A percentile compares a stretch with the other conserved stretches of the same genome.
Conservation (phyloP, 2,113 vertebrate genomes). For the Prunella fulvescens region DNA sequence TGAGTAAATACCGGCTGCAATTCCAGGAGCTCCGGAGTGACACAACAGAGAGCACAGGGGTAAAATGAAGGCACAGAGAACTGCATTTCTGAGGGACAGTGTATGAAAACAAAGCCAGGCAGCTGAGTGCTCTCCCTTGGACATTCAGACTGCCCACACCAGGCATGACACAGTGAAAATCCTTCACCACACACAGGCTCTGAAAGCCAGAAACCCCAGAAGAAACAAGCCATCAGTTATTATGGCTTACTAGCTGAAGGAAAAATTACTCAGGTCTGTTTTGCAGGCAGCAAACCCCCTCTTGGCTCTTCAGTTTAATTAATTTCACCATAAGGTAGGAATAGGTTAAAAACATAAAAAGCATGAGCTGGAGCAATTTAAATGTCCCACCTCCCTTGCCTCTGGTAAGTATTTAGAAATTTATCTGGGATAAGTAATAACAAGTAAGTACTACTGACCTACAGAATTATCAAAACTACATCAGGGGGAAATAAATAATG, state of each 20-base stretch:
- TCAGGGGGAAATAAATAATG: background rate
- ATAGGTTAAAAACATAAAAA: background rate
- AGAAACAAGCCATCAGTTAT: background rate
- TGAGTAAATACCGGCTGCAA: background rate
- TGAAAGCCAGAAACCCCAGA: background rate
- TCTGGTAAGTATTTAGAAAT: background rate
- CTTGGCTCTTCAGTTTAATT: background rate
- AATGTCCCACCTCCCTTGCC: background rate
- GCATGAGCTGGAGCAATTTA: background rate
- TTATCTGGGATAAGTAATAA: too few relatives aligned
- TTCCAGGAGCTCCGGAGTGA: background rate
- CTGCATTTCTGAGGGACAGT: background rate
- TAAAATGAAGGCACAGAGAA: background rate
- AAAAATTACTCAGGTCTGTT: background rate
- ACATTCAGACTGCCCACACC: background rate
- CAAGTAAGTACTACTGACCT: background rate
- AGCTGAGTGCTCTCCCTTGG: background rate
- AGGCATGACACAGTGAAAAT: background rate
- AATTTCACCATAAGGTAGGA: background rate
- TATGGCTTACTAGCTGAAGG: background rate
- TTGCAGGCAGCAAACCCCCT: background rate
- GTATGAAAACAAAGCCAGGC: accelerated
- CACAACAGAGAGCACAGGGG: background rate
- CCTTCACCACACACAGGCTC: background rate
- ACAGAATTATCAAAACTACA: background rate